phyloP scores from a whole-genome alignment of 2,888 invertebrate species.

The Endotricha flammealis region DNA sequence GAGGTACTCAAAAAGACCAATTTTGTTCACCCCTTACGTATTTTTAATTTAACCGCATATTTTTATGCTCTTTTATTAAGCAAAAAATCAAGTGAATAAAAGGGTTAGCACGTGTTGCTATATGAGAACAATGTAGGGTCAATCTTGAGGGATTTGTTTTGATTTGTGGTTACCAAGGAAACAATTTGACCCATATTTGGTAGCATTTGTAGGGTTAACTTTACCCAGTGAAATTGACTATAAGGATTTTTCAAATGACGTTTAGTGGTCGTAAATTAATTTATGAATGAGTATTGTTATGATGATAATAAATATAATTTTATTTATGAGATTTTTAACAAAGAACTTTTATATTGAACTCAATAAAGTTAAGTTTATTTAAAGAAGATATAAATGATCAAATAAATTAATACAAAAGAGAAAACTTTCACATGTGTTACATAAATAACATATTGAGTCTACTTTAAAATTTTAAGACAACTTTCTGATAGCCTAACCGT shows the following conservation, averaged over 20 bases:
- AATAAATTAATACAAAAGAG: too few species aligned
- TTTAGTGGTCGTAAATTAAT: slow-evolving; percentile 53
- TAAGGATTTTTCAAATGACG: slow-evolving; percentile 45
- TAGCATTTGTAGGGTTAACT: slow-evolving; percentile 33
- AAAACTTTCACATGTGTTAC: too few species aligned
- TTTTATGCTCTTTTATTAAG: too few species aligned
- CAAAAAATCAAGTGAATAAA: slow-evolving; percentile 21
- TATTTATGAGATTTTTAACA: neutral
- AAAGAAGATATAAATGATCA: too few species aligned
- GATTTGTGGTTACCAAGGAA: slow-evolving; percentile 40
- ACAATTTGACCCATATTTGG: slow-evolving; percentile 37
- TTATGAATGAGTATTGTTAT: slow-evolving; percentile 31
- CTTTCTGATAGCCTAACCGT: too few species aligned
- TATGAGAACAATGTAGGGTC: slow-evolving; percentile 35
- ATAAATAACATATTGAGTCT: too few species aligned
- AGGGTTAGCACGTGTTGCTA: slow-evolving; percentile 28
- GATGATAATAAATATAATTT: slow-evolving; percentile 9
- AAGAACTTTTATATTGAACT: neutral
- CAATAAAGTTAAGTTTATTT: neutral
- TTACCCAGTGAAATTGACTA: slow-evolving; percentile 25
- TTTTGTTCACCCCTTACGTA: slow-evolving; percentile 17
- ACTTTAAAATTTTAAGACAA: too few species aligned
- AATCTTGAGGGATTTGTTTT: slow-evolving; percentile 37
- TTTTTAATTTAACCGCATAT: slow-evolving; percentile 12
- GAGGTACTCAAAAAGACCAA: slow-evolving; percentile 11